phyloP scores from a whole-genome alignment of 1,140 invertebrate species.

The Heliconius melpomene region DNA sequence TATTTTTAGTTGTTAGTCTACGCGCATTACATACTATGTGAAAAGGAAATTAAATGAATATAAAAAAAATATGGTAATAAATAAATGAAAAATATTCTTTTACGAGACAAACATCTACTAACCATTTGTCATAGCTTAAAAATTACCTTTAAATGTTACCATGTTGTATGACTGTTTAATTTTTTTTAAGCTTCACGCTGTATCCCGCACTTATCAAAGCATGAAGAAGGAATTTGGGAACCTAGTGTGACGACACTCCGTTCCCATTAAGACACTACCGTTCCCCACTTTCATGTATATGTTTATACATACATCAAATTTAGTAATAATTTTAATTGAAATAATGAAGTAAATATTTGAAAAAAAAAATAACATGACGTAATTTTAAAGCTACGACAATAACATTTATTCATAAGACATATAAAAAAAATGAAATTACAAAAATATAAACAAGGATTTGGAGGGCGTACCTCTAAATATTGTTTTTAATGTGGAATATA shows the following conservation, averaged over 20 bases:
- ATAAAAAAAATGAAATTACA: slow-evolving; percentile 36
- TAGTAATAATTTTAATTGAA: background rate
- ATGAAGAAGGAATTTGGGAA: too few relatives aligned
- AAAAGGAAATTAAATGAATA: slow-evolving; percentile 26
- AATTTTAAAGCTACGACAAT: background rate
- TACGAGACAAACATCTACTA: slow-evolving; percentile 9
- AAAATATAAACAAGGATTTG: slow-evolving; percentile 40
- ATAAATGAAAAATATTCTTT: slow-evolving; percentile 12
- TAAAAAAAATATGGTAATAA: slow-evolving; percentile 23
- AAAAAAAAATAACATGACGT: background rate
- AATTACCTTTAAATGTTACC: background rate
- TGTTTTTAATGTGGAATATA: slow-evolving; percentile 32
- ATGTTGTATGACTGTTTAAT: background rate
- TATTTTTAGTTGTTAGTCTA: slow-evolving; percentile 44
- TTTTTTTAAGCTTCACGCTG: background rate
- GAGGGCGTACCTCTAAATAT: slow-evolving; percentile 25
- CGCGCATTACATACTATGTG: slow-evolving; percentile 28
- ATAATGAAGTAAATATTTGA: background rate
- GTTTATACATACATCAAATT: too few relatives aligned
- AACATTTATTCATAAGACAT: background rate
- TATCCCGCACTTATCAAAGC: too few relatives aligned
- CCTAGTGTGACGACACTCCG: too few relatives aligned
- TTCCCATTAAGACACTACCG: too few relatives aligned
- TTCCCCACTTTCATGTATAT: too few relatives aligned
- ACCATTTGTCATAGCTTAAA: slow-evolving; percentile 18